phyloP scores from a whole-genome alignment of 2,797 vertebrate genomes.

The Silurus aristotelis region DNA sequence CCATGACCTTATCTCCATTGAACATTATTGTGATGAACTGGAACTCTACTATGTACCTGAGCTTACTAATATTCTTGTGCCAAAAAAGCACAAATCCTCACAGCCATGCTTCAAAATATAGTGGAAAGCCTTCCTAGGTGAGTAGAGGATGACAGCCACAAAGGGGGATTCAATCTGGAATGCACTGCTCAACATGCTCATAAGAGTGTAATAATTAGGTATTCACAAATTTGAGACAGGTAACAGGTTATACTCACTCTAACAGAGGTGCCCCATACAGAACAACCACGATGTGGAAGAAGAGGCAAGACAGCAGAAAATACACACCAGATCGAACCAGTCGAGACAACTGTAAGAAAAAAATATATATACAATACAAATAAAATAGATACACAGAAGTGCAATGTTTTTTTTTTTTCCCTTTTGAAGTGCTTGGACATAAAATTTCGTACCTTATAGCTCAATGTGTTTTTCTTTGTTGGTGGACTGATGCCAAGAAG shows the following conservation, averaged over 20 bases:
- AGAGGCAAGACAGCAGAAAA: constrained; percentile 79
- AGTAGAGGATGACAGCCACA: too few species aligned
- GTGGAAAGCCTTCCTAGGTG: not conserved
- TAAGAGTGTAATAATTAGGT: too few species aligned
- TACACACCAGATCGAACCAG: constrained; percentile 87
- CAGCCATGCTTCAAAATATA: not conserved
- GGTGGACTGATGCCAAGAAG: constrained; percentile 79
- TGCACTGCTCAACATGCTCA: not conserved
- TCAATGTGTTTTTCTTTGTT: constrained; percentile 82
- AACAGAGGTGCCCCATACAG: constrained; percentile 93
- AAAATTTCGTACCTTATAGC: constrained; percentile 78
- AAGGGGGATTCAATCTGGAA: not conserved
- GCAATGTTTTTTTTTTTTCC: not conserved
- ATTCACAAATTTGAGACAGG: not conserved
- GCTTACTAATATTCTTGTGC: not conserved
- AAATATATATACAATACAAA: not conserved
- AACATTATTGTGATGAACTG: not conserved
- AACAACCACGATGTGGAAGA: constrained; percentile 80
- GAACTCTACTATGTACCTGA: not conserved
- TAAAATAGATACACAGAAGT: not conserved
- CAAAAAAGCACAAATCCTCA: not conserved
- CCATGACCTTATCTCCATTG: not conserved
- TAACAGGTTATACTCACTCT: constrained; percentile 82
- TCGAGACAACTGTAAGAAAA: constrained; percentile 80
- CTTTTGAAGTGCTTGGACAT: not conserved